Percentiles rank a stretch among this genome's conserved stretches.
phyloP scores from a whole-genome alignment of 2,888 invertebrate species.

The Eupithecia vulgata region DNA sequence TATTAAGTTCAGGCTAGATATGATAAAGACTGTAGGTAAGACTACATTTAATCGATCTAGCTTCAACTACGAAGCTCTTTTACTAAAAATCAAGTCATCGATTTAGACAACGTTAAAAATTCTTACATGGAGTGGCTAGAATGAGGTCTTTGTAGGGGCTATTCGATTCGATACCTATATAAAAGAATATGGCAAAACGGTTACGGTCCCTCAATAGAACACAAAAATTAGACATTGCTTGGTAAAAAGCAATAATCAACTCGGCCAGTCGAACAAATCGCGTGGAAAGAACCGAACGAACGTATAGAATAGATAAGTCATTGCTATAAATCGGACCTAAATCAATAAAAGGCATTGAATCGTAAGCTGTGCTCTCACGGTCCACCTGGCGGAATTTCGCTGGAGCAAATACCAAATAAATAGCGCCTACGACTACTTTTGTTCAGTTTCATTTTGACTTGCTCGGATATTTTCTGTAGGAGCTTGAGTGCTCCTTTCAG shows the following conservation, averaged over 20 bases:
- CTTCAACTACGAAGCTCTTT: too few species aligned
- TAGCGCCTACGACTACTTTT: conserved; percentile 20
- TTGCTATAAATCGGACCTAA: conserved; percentile 1
- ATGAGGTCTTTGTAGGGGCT: too few species aligned
- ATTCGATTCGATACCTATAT: background rate
- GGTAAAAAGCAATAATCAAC: background rate
- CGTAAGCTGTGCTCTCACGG: conserved; percentile 14
- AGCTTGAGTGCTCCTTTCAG: background rate
- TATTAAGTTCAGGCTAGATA: background rate
- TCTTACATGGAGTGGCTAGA: too few species aligned
- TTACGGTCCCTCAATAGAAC: background rate
- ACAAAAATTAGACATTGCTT: background rate
- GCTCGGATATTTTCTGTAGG: conserved; percentile 11
- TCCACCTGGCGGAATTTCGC: conserved; percentile 16
- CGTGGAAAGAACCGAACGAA: background rate
- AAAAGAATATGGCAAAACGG: too few species aligned
- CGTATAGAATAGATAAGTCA: conserved; percentile 6
- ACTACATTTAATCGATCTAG: too few species aligned
- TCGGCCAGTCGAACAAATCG: background rate
- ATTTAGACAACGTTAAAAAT: too few species aligned
- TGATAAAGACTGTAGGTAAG: too few species aligned
- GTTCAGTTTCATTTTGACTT: conserved; percentile 11
- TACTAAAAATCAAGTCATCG: too few species aligned
- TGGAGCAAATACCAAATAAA: conserved; percentile 13
- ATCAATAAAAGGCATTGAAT: conserved; percentile 27